Percentiles rank a stretch among this genome's conserved stretches.
These are phyloP conservation scores for Neogobius melanostomus DNA, from an alignment of 2,113 vertebrate species.

Conservation along the genomic window DNA sequence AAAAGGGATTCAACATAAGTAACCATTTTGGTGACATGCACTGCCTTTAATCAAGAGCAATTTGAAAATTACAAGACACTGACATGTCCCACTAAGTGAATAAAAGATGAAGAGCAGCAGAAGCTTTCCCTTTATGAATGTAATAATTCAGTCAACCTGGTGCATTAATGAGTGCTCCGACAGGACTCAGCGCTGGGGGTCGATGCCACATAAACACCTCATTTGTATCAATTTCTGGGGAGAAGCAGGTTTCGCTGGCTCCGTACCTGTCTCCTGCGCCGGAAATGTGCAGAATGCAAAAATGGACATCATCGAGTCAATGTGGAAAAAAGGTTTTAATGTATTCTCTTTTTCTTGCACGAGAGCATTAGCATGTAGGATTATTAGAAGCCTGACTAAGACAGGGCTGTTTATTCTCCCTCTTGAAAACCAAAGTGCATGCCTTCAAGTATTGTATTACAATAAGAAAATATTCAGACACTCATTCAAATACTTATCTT, in stretches of 20 bases:
- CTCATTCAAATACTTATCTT: no score
- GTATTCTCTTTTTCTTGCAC: slow-evolving; percentile 49
- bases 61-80: background rate
- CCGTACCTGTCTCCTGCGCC: slow-evolving; percentile 36
- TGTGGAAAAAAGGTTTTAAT: slow-evolving; percentile 47
- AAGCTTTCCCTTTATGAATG: slow-evolving; percentile 3
- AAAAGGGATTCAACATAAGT: no score
- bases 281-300: slow-evolving; percentile 40
- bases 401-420: background rate
- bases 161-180: slow-evolving; percentile 27
- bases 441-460: background rate
- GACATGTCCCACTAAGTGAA: background rate
- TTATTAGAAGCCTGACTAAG: background rate
- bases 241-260: slow-evolving; percentile 16
- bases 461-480: background rate
- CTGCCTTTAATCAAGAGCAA: background rate
- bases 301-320: slow-evolving; percentile 26
- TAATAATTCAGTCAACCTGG: slow-evolving; percentile 21
- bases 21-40: background rate
- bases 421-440: background rate
- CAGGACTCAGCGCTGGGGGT: slow-evolving; percentile 29
- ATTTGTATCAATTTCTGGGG: slow-evolving; percentile 59
- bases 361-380: background rate
- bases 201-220: slow-evolving; percentile 42
- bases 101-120: slow-evolving; percentile 11